Percentiles rank a stretch among this genome's conserved stretches.
phyloP scores from a whole-genome alignment of 2,113 vertebrate genomes.

The Cyanistes caeruleus region DNA sequence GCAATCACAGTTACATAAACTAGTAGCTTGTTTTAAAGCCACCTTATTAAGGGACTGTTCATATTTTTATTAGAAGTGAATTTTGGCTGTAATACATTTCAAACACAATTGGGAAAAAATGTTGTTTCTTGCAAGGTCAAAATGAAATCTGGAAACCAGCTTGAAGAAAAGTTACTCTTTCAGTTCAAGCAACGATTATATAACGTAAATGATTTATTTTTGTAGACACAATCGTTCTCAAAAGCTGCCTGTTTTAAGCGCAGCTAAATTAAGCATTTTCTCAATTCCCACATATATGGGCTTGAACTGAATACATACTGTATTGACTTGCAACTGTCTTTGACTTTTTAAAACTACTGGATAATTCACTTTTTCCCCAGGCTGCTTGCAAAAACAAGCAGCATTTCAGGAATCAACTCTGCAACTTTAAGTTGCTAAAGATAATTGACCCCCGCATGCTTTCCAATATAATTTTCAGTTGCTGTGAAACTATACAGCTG shows the following conservation, averaged over 20 bases:
- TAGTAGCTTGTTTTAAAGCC: conserved; percentile 25
- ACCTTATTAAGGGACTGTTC: background rate
- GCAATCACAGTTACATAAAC: conserved; percentile 63
- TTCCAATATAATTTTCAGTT: background rate
- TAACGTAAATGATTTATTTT: conserved; percentile 21
- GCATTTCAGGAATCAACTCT: conserved; percentile 4
- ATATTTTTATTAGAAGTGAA: background rate
- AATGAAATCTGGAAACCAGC: conserved; percentile 6
- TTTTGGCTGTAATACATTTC: background rate
- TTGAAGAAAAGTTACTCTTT: background rate
- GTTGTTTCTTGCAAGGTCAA: background rate
- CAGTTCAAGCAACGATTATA: background rate
- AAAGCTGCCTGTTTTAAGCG: background rate
- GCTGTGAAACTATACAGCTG: background rate
- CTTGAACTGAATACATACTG: background rate
- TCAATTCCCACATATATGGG: background rate
- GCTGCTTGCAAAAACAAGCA: conserved; percentile 7
- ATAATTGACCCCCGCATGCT: background rate
- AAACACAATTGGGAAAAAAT: background rate
- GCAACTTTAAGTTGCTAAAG: background rate
- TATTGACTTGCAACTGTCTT: conserved; percentile 3
- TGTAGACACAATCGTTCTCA: background rate
- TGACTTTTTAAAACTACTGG: conserved; percentile 15
- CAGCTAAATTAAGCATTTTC: background rate
- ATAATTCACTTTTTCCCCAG: background rate